Conservation (phyloP, 2,113 vertebrate genomes). For the Archilochus colubris region DNA sequence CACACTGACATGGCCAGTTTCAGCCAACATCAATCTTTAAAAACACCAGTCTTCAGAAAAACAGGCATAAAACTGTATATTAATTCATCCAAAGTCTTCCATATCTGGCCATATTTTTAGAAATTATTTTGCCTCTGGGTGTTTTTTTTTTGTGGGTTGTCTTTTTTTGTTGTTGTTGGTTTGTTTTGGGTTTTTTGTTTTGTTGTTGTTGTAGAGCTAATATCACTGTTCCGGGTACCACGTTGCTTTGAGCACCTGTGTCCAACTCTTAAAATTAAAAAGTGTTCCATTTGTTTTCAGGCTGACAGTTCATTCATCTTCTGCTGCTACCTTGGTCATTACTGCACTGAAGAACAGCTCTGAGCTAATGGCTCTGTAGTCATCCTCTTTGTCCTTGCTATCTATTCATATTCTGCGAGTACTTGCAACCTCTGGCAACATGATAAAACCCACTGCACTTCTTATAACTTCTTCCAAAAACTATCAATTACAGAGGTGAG, state of each 20-base stretch:
- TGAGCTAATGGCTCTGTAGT: conserved; percentile 37
- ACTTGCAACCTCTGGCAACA: neutral
- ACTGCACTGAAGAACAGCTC: conserved; percentile 3
- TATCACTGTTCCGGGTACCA: neutral
- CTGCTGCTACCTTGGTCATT: conserved; percentile 7
- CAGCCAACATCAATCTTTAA: neutral
- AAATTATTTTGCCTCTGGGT: neutral
- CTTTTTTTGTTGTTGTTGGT: too few relatives aligned
- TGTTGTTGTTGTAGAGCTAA: neutral
- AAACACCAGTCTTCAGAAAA: neutral
- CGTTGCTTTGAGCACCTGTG: neutral
- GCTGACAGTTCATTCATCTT: conserved; percentile 52
- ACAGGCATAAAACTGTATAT: neutral
- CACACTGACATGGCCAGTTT: neutral
- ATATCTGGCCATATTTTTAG: neutral
- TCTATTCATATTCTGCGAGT: conserved; percentile 24
- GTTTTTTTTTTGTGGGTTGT: neutral
- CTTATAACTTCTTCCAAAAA: conserved; percentile 5
- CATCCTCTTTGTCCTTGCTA: conserved; percentile 58
- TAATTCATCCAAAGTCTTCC: neutral
- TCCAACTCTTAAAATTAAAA: conserved; percentile 47
- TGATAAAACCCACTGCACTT: conserved; percentile 22
- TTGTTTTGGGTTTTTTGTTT: neutral
- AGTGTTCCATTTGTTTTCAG: conserved; percentile 38
- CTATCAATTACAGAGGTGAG: neutral